Evolutionary conservation across 2,797 vertebrate species (phyloP), one percentile per base, ranked within the genome.

Genomic region (Ctenosaura bakeri): DNA sequence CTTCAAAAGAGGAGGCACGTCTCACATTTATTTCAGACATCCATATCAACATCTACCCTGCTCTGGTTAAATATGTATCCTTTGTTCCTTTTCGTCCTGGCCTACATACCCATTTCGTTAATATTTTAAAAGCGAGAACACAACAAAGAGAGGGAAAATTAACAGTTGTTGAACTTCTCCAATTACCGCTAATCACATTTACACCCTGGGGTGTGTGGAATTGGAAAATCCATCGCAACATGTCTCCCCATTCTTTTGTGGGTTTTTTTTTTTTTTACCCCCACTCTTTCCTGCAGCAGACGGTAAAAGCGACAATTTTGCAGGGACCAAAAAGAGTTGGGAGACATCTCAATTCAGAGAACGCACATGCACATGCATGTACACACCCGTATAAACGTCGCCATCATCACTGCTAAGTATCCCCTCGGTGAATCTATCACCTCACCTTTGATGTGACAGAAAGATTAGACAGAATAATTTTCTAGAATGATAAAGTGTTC

Each of bases 181-280:
- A 94, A 94, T 96, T 96, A 95, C 92, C 0, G 66, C 95, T 96
- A 96, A 96, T 96, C 93, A 94, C 94, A 96, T 95, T 96, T 95
- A 94, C 94, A 96, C 94, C 95, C 95, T 93, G 95, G 94, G 94
- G 93, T 94, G 92, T 93, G 89, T 73, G 92, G 96, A 95, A 96
- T 96, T 95, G 94, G 94, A 94, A 77, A 95, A 96, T 95, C 95
- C 93, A 93, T 95, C 91, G 93, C 92, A 89, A 90, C 59, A 93
- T 94, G 91, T 86, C 89, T 90, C 79, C 71, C 82, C 12, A 42
- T 62, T 81, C 52, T 91, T 93, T 92, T 59, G 18, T 26, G n/a
- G 18, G 52, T 0, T 56, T 59, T n/a, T 16, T 56, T 59, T n/a
- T 16, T 3, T 42, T 22, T 38, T 29, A 26, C 24, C 56, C 80